Conservation (phyloP, 2,797 vertebrate genomes). For the Gymnopithys bicolor region DNA sequence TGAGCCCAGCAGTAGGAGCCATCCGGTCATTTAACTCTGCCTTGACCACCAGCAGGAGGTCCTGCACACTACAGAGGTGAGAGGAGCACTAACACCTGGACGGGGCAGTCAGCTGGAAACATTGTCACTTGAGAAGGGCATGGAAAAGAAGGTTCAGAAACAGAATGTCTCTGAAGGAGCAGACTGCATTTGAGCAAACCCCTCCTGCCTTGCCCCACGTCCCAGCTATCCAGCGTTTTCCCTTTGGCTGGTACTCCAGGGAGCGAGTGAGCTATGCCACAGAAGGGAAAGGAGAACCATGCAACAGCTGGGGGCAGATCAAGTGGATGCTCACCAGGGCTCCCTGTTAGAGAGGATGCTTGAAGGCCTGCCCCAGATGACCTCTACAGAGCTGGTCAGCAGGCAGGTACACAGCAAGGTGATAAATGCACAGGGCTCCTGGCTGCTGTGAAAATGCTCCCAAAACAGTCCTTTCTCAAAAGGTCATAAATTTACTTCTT, state of each 20-base stretch:
- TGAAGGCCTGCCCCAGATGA: not conserved
- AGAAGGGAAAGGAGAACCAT: not conserved
- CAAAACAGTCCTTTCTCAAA: not conserved
- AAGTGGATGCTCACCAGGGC: not conserved
- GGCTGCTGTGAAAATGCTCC: not conserved
- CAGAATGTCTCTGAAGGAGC: not conserved
- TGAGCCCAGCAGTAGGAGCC: conserved; percentile 23
- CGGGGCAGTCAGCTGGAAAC: conserved; percentile 5
- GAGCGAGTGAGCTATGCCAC: accelerated
- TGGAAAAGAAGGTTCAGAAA: not conserved
- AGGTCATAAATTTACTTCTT: not conserved
- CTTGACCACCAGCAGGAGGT: not conserved
- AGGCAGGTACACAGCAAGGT: not conserved
- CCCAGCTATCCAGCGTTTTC: not conserved
- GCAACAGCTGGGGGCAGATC: not conserved
- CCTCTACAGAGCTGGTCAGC: not conserved
- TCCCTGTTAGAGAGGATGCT: not conserved
- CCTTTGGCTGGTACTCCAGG: not conserved
- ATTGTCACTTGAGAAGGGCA: not conserved
- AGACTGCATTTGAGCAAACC: not conserved
- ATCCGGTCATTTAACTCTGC: not conserved
- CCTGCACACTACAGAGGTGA: not conserved
- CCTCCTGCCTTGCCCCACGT: not conserved
- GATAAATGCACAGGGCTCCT: not conserved
- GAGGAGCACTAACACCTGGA: conserved; percentile 24